Evolutionary conservation across 2,113 vertebrate species (phyloP).

Genomic region (Cacatua alba): DNA sequence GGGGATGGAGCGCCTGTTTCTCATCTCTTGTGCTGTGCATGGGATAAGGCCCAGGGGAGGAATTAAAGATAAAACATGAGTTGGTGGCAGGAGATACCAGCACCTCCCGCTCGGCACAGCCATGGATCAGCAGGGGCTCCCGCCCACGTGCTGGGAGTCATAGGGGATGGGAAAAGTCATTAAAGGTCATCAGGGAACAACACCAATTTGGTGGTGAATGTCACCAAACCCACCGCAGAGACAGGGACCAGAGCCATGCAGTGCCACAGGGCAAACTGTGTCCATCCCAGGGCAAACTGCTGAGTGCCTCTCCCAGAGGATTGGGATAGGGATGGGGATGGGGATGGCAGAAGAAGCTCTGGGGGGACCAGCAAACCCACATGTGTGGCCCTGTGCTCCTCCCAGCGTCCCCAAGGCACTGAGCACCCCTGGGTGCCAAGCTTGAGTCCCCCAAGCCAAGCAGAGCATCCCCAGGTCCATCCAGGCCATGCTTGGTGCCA

Average conservation of each 20-base stretch:
- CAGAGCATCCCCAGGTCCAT: neutral
- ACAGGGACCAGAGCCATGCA: neutral
- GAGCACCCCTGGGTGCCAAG: too few relatives aligned
- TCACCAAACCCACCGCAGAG: conserved; percentile 18
- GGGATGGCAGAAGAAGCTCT: neutral
- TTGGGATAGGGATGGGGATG: neutral
- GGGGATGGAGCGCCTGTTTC: neutral
- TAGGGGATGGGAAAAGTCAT: conserved; percentile 48
- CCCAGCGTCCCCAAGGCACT: too few relatives aligned
- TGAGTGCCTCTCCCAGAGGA: neutral
- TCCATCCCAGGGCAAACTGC: neutral
- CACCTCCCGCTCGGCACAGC: neutral
- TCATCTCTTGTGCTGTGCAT: neutral
- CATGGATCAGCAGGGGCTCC: neutral
- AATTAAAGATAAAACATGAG: neutral
- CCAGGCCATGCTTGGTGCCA: accelerated
- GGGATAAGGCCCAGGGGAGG: neutral
- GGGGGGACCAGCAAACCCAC: neutral
- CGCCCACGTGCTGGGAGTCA: neutral
- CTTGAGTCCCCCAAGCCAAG: accelerated
- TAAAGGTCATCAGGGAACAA: conserved; percentile 49
- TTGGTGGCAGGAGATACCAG: neutral
- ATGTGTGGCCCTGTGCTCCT: accelerated
- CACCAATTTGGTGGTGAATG: conserved; percentile 59
- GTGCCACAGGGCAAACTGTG: neutral